Evolutionary conservation across 2,888 invertebrate species (phyloP).

Genomic region (Hanleya hanleyi): DNA sequence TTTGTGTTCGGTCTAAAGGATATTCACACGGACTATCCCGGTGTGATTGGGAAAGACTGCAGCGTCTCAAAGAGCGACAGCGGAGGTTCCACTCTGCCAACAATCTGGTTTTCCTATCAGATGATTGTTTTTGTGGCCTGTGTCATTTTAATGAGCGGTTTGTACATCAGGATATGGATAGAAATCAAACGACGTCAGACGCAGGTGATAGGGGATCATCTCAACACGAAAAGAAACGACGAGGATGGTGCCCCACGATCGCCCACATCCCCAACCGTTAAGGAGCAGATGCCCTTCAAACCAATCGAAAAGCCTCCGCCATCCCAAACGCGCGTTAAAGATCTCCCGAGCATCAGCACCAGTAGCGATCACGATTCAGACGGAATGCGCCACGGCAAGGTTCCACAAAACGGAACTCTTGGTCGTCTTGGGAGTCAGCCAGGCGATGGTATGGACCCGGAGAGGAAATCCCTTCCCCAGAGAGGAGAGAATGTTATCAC

Average conservation of each 20-base stretch:
- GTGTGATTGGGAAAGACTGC: constrained; percentile 55
- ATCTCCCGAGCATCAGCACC: constrained; percentile 47
- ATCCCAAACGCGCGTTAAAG: constrained; percentile 37
- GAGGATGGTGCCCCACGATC: neutral
- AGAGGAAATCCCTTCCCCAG: neutral
- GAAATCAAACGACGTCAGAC: constrained; percentile 37
- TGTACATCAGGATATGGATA: constrained; percentile 51
- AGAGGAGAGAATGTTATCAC: neutral
- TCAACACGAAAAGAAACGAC: neutral
- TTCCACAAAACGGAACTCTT: neutral
- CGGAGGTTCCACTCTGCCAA: constrained; percentile 36
- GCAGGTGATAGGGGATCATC: constrained; percentile 37
- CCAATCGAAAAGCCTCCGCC: neutral
- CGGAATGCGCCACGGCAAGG: neutral
- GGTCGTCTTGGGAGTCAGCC: neutral
- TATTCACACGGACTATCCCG: constrained; percentile 38
- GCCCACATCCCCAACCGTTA: neutral
- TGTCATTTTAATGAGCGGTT: constrained; percentile 46
- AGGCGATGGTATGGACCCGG: neutral
- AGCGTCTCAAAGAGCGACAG: constrained; percentile 53
- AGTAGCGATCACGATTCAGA: neutral
- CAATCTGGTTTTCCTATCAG: constrained; percentile 46
- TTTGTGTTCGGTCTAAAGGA: constrained; percentile 53
- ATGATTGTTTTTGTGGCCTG: constrained; percentile 48
- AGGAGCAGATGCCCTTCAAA: neutral